Evolutionary conservation across 2,888 invertebrate genomes (phyloP).

Genomic region (Achlya flavicornis): DNA sequence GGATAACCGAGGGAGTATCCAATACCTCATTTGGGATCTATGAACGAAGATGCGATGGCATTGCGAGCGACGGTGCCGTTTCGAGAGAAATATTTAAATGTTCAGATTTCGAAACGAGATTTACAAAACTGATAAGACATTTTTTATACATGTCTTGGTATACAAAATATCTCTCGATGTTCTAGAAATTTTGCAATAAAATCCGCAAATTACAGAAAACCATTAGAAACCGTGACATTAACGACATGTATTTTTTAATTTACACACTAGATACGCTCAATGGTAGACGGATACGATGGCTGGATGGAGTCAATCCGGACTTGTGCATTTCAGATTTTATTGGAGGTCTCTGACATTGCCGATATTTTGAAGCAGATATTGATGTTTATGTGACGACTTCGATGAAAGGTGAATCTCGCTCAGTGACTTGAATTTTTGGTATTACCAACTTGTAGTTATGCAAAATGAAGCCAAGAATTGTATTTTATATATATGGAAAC

Average conservation of each 20-base stretch:
- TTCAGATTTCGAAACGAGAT: slow-evolving; percentile 10
- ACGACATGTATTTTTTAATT: slow-evolving; percentile 34
- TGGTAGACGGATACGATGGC: not conserved
- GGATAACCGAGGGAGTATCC: not conserved
- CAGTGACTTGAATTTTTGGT: not conserved
- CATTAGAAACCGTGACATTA: slow-evolving; percentile 38
- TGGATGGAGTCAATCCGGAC: not conserved
- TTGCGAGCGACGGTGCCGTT: not conserved
- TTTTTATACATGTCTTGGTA: too few relatives aligned
- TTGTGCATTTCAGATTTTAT: not conserved
- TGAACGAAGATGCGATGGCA: not conserved
- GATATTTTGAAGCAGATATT: not conserved
- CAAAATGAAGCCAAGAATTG: not conserved
- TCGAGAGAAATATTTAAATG: not conserved
- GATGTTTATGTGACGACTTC: not conserved
- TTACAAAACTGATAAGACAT: not conserved
- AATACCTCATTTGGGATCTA: not conserved
- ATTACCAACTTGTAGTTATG: not conserved
- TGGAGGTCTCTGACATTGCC: not conserved
- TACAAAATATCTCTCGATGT: slow-evolving; percentile 38
- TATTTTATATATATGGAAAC: not conserved
- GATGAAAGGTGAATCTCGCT: not conserved
- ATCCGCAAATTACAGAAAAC: slow-evolving; percentile 31
- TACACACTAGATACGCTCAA: slow-evolving; percentile 24
- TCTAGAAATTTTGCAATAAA: slow-evolving; percentile 39